A percentile compares a stretch with the other conserved stretches of the same genome.
These are phyloP conservation scores for Corydoras maculifer DNA, from an alignment of 2,113 vertebrate genomes.

Conservation along the genomic window DNA sequence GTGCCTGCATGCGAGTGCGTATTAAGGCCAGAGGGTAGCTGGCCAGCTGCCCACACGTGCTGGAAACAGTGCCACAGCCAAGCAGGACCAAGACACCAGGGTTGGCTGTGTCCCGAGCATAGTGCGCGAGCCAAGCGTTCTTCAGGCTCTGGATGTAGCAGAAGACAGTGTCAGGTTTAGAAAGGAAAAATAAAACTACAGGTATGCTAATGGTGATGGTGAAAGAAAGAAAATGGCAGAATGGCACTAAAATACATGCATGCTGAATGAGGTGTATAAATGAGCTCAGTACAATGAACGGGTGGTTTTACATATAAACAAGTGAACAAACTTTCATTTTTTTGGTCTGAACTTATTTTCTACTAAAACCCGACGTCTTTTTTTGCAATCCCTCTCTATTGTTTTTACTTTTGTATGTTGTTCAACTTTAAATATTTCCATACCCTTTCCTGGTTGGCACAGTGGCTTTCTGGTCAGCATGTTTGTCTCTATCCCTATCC, in stretches of 20 bases:
- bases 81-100: conserved; percentile 81
- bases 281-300: too few species aligned
- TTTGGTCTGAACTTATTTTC: too few species aligned
- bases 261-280: not conserved
- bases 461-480: too few species aligned
- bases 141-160: conserved; percentile 74
- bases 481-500: too few species aligned
- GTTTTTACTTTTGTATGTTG: too few species aligned
- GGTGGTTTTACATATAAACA: too few species aligned
- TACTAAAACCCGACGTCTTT: too few species aligned
- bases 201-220: not conserved
- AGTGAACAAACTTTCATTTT: too few species aligned
- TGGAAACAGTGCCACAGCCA: conserved; percentile 82
- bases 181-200: not conserved
- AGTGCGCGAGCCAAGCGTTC: conserved; percentile 77
- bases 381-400: too few species aligned
- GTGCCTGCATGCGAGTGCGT: conserved; percentile 90
- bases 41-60: conserved; percentile 85
- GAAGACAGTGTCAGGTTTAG: not conserved
- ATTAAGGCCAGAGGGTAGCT: conserved; percentile 87
- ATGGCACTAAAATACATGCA: not conserved
- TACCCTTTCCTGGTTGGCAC: too few species aligned
- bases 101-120: conserved; percentile 79
- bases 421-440: too few species aligned
- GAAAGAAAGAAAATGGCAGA: not conserved